phyloP scores from a whole-genome alignment of 2,888 invertebrate species.

The Acanthosepion esculentum region DNA sequence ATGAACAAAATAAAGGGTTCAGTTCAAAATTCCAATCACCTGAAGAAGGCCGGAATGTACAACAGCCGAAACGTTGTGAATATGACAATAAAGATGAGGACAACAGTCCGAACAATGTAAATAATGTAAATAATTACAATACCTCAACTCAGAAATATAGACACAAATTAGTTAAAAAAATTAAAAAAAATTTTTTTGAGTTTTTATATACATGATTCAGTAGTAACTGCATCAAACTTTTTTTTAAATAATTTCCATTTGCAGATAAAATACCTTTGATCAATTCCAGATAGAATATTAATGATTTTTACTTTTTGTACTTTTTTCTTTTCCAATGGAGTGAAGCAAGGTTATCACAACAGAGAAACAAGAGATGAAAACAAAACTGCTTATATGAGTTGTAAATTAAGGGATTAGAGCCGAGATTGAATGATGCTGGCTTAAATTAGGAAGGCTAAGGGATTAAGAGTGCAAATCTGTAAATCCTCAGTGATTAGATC shows the following conservation, averaged over 20 bases:
- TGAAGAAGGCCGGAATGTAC: no score
- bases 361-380: no score
- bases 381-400: neutral
- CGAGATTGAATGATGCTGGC: neutral
- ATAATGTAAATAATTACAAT: no score
- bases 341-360: neutral
- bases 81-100: no score
- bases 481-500: neutral
- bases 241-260: neutral
- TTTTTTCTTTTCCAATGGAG: neutral
- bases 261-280: neutral
- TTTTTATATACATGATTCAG: neutral
- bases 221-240: neutral
- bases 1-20: no score
- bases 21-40: no score
- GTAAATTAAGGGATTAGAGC: neutral
- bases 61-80: no score
- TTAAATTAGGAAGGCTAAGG: neutral
- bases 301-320: neutral
- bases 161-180: no score
- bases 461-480: constrained; percentile 18
- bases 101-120: no score
- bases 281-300: neutral
- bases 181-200: no score
- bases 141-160: no score